Evolutionary conservation across 2,888 invertebrate species (phyloP).

Genomic region (Amphipyra tragopoginis): DNA sequence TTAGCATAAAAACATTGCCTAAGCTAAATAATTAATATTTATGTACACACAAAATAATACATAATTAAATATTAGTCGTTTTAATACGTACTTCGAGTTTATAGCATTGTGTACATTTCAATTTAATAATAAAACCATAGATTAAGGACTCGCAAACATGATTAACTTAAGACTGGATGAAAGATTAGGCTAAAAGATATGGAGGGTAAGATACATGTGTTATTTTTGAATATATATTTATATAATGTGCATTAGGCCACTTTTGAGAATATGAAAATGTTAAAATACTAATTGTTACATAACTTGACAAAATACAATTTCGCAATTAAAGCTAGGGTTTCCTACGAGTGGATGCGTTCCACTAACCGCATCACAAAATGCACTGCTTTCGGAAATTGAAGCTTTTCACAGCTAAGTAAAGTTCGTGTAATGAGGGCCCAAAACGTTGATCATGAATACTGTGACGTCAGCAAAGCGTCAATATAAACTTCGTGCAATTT

Average conservation of each 20-base stretch:
- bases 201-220: too few species aligned
- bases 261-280: too few species aligned
- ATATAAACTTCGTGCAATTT: conserved; percentile 8
- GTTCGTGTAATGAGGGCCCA: neutral
- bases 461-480: neutral
- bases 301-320: conserved; percentile 14
- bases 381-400: neutral
- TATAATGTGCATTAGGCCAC: too few species aligned
- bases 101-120: conserved; percentile 25
- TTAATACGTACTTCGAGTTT: conserved; percentile 14
- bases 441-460: neutral
- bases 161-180: too few species aligned
- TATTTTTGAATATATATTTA: too few species aligned
- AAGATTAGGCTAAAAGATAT: too few species aligned
- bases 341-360: neutral
- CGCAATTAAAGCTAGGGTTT: neutral
- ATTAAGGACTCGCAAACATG: too few species aligned
- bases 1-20: conserved; percentile 61
- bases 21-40: conserved; percentile 49
- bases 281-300: too few species aligned
- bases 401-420: neutral
- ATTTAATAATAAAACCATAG: conserved; percentile 2
- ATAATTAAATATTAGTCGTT: conserved; percentile 14
- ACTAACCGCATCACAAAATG: too few species aligned
- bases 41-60: conserved; percentile 49